Conservation (phyloP, 2,113 vertebrate species). For the Cephalopterus ornatus region DNA sequence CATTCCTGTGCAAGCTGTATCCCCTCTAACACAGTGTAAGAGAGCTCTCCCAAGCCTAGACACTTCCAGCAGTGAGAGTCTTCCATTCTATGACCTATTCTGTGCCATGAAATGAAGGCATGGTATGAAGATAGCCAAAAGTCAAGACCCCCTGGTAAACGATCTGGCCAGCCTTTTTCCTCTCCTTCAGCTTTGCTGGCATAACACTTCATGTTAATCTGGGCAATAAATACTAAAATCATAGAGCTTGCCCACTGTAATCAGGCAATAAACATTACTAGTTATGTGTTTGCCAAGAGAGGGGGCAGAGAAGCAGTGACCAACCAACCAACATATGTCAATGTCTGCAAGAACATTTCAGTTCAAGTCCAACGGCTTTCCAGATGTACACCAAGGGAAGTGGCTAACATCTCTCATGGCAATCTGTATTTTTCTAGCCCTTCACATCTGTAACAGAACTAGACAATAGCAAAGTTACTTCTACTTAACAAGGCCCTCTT, state of each 20-base stretch:
- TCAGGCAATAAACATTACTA: neutral
- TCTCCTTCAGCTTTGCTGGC: neutral
- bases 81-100: neutral
- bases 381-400: neutral
- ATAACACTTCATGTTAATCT: neutral
- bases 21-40: rapidly evolving
- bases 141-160: neutral
- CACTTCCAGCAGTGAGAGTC: neutral
- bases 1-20: neutral
- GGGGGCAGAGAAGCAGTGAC: neutral
- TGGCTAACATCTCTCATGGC: neutral
- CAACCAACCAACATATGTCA: neutral
- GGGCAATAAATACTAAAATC: neutral
- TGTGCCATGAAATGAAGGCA: neutral
- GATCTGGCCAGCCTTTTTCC: neutral
- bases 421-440: neutral
- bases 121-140: neutral
- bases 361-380: neutral
- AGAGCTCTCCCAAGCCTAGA: neutral
- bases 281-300: neutral
- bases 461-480: neutral
- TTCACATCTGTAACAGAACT: neutral
- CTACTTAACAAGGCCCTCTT: neutral
- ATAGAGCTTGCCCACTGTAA: neutral
- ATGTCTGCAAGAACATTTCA: neutral